phyloP scores from a whole-genome alignment of 2,113 vertebrate genomes.

The Haplochromis vanheusdeni region DNA sequence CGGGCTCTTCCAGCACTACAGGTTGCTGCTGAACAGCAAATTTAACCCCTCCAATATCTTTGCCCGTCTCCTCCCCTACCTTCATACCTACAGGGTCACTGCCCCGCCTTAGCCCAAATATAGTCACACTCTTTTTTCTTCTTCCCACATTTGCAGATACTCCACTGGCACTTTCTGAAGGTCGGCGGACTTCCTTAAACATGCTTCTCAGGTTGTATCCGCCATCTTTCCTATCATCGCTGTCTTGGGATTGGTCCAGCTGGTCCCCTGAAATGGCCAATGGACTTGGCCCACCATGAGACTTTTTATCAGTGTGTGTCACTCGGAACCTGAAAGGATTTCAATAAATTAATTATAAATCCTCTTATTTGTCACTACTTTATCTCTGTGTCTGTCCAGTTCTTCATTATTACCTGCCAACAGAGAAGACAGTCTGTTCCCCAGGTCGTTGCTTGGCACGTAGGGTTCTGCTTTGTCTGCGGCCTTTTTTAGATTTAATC shows the following conservation, averaged over 20 bases:
- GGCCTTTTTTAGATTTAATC: conserved; percentile 72
- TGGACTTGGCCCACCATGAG: conserved; percentile 66
- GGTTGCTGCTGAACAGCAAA: conserved; percentile 19
- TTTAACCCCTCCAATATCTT: background rate
- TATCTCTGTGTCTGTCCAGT: background rate
- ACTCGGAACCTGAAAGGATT: conserved; percentile 80
- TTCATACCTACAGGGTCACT: conserved; percentile 44
- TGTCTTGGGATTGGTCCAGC: conserved; percentile 59
- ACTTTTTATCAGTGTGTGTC: conserved; percentile 84
- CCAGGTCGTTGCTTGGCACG: conserved; percentile 75
- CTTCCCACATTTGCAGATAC: conserved; percentile 18
- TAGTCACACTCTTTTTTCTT: conserved; percentile 42
- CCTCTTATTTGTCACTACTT: background rate
- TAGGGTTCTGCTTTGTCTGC: conserved; percentile 74
- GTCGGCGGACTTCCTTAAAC: conserved; percentile 53
- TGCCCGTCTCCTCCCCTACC: background rate
- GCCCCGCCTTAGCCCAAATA: conserved; percentile 40
- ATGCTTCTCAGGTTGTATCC: conserved; percentile 65
- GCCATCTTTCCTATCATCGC: conserved; percentile 41
- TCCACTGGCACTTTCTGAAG: conserved; percentile 32
- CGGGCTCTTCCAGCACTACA: conserved; percentile 12
- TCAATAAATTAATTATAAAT: background rate
- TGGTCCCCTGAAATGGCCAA: conserved; percentile 29
- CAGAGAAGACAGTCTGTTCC: conserved; percentile 91
- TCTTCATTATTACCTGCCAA: conserved; percentile 79